These are phyloP conservation scores for Taurulus bubalis DNA, from an alignment of 2,113 vertebrate genomes.

Conservation along the genomic window DNA sequence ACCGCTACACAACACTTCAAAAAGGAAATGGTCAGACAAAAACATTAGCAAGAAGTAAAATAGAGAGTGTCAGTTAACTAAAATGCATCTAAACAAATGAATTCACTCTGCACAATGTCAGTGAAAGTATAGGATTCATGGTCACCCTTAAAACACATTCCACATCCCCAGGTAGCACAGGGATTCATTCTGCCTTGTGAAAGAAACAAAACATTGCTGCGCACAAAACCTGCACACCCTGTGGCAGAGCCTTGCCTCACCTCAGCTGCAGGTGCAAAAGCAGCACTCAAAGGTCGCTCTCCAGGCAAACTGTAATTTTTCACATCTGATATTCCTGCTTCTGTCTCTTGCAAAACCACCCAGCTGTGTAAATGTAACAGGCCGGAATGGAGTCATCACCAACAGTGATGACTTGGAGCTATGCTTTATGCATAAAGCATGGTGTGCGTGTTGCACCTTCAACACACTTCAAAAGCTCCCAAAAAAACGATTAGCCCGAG, in stretches of 20 bases:
- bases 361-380: constrained; percentile 59
- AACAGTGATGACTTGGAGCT: constrained; percentile 37
- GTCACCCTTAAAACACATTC: neutral
- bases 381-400: constrained; percentile 58
- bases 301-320: constrained; percentile 29
- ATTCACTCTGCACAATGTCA: constrained; percentile 6
- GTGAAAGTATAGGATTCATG: neutral
- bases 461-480: constrained; percentile 45
- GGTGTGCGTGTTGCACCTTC: constrained; percentile 37
- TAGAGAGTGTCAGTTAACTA: neutral
- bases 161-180: neutral
- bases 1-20: neutral
- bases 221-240: neutral
- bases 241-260: neutral
- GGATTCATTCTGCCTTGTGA: neutral
- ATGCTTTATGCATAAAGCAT: constrained; percentile 54
- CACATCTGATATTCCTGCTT: constrained; percentile 40
- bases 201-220: neutral
- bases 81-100: neutral
- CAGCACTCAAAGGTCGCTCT: constrained; percentile 22
- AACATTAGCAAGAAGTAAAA: neutral
- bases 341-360: constrained; percentile 47
- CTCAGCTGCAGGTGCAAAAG: constrained; percentile 24
- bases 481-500: neutral
- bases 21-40: neutral